Evolutionary conservation across 2,888 invertebrate species (phyloP).

Genomic region (Eilema sororculum): DNA sequence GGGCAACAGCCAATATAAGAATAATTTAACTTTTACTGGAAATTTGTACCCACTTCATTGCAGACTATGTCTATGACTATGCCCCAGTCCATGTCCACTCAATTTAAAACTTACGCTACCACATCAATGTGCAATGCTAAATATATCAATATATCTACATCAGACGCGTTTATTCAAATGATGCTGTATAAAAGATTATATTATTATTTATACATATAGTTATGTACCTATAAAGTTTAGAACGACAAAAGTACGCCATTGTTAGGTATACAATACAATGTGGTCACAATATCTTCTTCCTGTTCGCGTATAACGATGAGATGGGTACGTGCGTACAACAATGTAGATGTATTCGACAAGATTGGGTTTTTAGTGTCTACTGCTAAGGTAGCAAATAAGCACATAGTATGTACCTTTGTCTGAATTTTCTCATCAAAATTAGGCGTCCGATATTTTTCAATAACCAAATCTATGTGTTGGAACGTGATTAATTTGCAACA

Average conservation of each 20-base stretch:
- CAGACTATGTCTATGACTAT: too few species aligned
- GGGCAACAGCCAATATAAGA: too few species aligned
- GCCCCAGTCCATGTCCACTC: too few species aligned
- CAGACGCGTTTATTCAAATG: background rate
- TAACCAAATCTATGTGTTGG: too few species aligned
- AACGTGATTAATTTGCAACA: background rate
- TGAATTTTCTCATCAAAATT: too few species aligned
- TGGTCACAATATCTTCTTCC: constrained; percentile 14
- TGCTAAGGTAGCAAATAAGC: constrained; percentile 1
- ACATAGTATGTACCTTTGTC: too few species aligned
- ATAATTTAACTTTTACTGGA: too few species aligned
- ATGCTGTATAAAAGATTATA: background rate
- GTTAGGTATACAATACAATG: background rate
- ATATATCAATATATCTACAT: too few species aligned
- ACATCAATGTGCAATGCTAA: too few species aligned
- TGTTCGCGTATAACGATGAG: constrained; percentile 11
- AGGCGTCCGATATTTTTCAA: too few species aligned
- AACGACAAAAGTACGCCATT: constrained; percentile 1
- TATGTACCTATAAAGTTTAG: background rate
- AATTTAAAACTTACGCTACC: too few species aligned
- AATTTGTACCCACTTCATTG: too few species aligned
- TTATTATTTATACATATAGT: background rate
- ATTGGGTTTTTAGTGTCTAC: background rate
- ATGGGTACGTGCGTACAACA: background rate
- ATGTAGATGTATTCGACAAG: constrained; percentile 16